phyloP scores from a whole-genome alignment of 2,888 invertebrate species.

The Chesias legatella region DNA sequence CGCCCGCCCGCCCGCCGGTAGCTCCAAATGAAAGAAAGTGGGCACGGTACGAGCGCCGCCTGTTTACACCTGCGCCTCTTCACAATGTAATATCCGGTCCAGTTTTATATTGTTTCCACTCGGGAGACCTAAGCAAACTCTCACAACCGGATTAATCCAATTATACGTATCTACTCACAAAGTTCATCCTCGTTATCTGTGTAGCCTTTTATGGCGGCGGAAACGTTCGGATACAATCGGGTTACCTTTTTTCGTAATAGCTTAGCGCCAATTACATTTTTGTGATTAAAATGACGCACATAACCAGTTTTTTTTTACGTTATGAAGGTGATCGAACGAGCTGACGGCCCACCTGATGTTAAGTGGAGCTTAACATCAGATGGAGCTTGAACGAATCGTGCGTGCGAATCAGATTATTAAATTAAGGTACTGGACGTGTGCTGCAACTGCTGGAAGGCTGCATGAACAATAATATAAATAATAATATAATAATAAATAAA shows the following conservation, averaged over 20 bases:
- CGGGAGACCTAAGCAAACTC: constrained; percentile 68
- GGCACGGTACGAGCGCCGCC: constrained; percentile 47
- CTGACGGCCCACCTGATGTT: too few species aligned
- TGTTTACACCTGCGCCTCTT: constrained; percentile 70
- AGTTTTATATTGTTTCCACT: constrained; percentile 68
- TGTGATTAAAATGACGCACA: too few species aligned
- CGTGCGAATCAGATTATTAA: too few species aligned
- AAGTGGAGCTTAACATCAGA: too few species aligned
- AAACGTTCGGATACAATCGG: constrained; percentile 25
- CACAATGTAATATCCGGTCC: constrained; percentile 72
- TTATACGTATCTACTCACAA: constrained; percentile 53
- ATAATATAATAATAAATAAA: too few species aligned
- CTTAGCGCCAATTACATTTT: not conserved
- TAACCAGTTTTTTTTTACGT: too few species aligned
- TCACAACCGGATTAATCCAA: constrained; percentile 65
- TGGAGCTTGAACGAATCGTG: too few species aligned
- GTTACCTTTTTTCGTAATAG: not conserved
- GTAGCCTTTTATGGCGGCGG: constrained; percentile 31
- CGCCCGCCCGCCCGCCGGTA: too few species aligned
- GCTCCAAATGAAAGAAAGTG: constrained; percentile 58
- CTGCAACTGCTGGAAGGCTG: too few species aligned
- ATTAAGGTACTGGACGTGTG: too few species aligned
- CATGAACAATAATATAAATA: too few species aligned
- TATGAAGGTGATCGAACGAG: too few species aligned
- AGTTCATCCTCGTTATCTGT: constrained; percentile 46